These are phyloP conservation scores for Halyomorpha halys DNA, from an alignment of 1,140 invertebrate genomes.

Conservation along the genomic window DNA sequence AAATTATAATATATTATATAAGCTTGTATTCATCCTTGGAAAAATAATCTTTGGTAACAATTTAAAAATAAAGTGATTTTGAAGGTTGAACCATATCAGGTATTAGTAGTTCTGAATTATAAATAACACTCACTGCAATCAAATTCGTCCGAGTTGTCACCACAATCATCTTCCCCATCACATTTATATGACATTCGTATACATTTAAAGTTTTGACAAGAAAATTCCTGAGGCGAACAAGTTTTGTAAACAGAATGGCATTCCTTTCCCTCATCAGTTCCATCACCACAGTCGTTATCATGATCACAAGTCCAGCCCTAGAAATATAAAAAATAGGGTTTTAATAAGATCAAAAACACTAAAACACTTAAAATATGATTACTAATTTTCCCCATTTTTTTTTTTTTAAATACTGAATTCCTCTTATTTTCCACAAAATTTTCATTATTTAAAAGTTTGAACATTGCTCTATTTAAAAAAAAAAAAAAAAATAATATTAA, in stretches of 20 bases:
- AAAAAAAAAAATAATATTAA: too few species aligned
- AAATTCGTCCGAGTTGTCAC: slow-evolving; percentile 77
- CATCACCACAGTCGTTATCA: slow-evolving; percentile 88
- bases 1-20: too few species aligned
- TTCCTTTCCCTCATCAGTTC: slow-evolving; percentile 82
- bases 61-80: too few species aligned
- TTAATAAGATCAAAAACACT: background rate
- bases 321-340: background rate
- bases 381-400: too few species aligned
- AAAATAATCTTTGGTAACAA: too few species aligned
- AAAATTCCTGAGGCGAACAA: slow-evolving; percentile 70
- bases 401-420: too few species aligned
- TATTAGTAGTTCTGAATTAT: too few species aligned
- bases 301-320: slow-evolving; percentile 72
- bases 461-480: too few species aligned
- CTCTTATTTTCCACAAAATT: too few species aligned
- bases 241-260: slow-evolving; percentile 73
- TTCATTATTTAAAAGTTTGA: too few species aligned
- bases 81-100: too few species aligned
- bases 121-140: slow-evolving; percentile 48
- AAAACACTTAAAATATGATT: background rate
- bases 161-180: slow-evolving; percentile 86
- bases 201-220: slow-evolving; percentile 91
- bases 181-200: slow-evolving; percentile 77
- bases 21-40: too few species aligned